These are phyloP conservation scores for Heliothis virescens DNA, from an alignment of 1,140 invertebrate genomes.

Conservation along the genomic window DNA sequence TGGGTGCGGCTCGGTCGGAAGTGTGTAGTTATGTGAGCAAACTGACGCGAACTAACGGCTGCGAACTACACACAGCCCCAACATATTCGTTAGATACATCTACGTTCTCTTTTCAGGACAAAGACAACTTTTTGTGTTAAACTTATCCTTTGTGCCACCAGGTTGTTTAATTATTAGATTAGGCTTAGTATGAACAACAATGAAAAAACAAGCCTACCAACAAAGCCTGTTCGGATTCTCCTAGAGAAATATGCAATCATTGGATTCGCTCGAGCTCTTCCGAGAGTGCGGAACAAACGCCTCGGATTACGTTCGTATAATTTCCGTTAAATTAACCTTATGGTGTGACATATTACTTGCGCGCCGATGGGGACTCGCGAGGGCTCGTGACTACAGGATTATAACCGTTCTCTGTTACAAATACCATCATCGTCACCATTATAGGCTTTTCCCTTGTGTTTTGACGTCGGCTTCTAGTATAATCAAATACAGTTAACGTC, in stretches of 20 bases:
- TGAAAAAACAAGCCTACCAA: background rate
- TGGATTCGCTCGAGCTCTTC: background rate
- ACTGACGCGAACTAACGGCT: slow-evolving; percentile 12
- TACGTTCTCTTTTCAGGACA: background rate
- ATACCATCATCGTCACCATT: slow-evolving; percentile 23
- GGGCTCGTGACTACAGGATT: slow-evolving; percentile 8
- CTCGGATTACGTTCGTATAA: slow-evolving; percentile 34
- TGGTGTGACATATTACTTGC: slow-evolving; percentile 36
- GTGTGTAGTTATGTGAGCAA: slow-evolving; percentile 35
- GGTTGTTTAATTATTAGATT: no score
- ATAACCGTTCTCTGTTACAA: slow-evolving; percentile 28
- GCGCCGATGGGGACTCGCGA: slow-evolving; percentile 26
- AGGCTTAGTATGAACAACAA: no score
- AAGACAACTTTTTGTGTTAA: no score
- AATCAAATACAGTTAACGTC: slow-evolving; percentile 46
- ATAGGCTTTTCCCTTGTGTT: slow-evolving; percentile 21
- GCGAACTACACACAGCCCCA: background rate
- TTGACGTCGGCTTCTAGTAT: slow-evolving; percentile 18
- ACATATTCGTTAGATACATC: background rate
- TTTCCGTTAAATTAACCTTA: slow-evolving; percentile 44
- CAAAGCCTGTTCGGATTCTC: background rate
- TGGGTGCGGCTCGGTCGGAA: slow-evolving; percentile 26
- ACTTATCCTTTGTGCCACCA: no score
- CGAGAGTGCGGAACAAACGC: slow-evolving; percentile 25
- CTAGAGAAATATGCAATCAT: background rate